Base-by-base conservation (phyloP, 2,888 invertebrate species). In the Danaus chrysippus region DNA sequence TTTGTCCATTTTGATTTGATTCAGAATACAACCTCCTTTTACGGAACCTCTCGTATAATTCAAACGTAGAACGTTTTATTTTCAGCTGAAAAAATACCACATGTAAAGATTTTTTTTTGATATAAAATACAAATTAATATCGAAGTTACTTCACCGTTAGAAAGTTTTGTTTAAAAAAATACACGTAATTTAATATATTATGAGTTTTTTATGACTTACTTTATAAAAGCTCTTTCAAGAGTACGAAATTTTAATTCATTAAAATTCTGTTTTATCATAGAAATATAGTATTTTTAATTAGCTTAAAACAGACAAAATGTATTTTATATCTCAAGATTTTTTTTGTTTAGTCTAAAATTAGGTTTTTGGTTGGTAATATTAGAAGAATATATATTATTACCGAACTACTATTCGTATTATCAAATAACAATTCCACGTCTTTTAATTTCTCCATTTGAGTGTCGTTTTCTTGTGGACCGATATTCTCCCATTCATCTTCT, bases 381-480 rank as follows among this genome's bases (percentile, higher is more conserved):
- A 1, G 9, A 11, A n/a, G 15, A 44, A 43, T 6, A 6, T 11
- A 43, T 34, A 63, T 41, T 13, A 43, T 79, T 68, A 90, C 90
- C 69, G 76, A 76, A 61, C 65, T 77, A 19, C 65, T 72, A 69
- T 74, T 77, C 12, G 67, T 66, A 59, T 74, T 76, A 54, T 83
- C 84, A 76, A 92, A 92, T 61, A 92, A 68, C 42, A 91, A 82
- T 62, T 92, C 92, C 0, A 92, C 92, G 64, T 92, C 92, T 53
- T 86, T 83, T 42, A 91, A 70, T 63, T 85, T 86, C 12, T 77
- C 82, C 12, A 81, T 76, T 56, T 78, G 79, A 59, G 75, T 85
- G 0, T 73, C 76, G 69, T 87, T 87, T 0, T 68, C 72, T 0
- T 76, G 77, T 0, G 81, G 77, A 0, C 78, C 83, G 10, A 90